Base-by-base conservation (phyloP, 1,140 invertebrate genomes). In the Cotesia glomerata region DNA sequence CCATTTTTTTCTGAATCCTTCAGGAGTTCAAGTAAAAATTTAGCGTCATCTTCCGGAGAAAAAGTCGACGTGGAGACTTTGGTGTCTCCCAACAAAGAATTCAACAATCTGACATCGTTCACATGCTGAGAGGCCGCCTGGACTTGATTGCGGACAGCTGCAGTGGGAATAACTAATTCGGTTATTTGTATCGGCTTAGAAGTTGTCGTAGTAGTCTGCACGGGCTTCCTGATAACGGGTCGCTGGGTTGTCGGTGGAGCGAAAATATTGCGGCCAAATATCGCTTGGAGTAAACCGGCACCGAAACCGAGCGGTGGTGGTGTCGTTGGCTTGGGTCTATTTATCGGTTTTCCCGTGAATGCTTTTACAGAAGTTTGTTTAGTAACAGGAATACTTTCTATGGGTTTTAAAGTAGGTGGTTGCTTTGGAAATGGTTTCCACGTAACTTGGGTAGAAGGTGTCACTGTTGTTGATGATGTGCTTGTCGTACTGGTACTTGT, bases 31-130 rank as follows among this genome's bases (percentile, higher is more conserved):
- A 76, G 66, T 49, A 87, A 72, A 69, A 86, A 86, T 69, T 83
- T 84, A 0, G 81, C 80, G 58, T 86, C 85, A 0, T 86, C 84
- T 16, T 85, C 83, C 0, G 84, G 80, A 8, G 85, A 85, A 56
- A 74, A 83, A 0, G 79, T 86, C 0, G 81, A 77, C 11, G 69
- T 59, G 5, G 68, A 54, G 4, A 63, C 68, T 39, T 67, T 39
- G 9, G 35, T 35, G 26, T 58, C 52, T 52, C 63, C 54, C 11
- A 32, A 3, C 9, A 54, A 39, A 9, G 49, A 39, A 14, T 68
- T 72, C 5, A 7, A 69, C 4, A 71, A 75, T 63, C 71, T 69
- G 0, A 69, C 71, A 11, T 75, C 73, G 1, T 80, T 72, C 0
- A 80, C 61, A 4, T 13, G 36, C 13, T 63, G 61, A 0, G 76